phyloP scores from a whole-genome alignment of 2,113 vertebrate genomes.

The Paralichthys olivaceus region DNA sequence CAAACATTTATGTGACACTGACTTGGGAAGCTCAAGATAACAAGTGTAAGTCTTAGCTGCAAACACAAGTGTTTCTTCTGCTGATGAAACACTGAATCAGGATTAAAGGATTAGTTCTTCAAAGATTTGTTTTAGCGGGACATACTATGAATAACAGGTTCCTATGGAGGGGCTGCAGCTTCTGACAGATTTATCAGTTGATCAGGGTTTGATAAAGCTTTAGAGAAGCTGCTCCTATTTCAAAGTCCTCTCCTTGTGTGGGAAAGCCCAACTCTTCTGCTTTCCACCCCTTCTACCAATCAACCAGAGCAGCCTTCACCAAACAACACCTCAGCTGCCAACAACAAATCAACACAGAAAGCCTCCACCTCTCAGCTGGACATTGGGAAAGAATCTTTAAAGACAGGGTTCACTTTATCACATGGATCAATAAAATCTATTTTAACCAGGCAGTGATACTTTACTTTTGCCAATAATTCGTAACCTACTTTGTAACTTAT shows the following conservation, averaged over 20 bases:
- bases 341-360: conserved; percentile 38
- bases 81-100: conserved; percentile 36
- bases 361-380: conserved; percentile 40
- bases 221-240: conserved; percentile 68
- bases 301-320: conserved; percentile 32
- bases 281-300: conserved; percentile 60
- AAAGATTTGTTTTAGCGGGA: conserved; percentile 59
- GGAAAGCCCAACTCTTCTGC: conserved; percentile 51
- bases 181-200: conserved; percentile 70
- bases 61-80: conserved; percentile 49
- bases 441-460: conserved; percentile 27
- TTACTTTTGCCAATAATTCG: conserved; percentile 40
- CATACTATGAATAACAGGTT: conserved; percentile 51
- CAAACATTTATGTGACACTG: conserved; percentile 33
- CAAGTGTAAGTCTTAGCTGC: conserved; percentile 33
- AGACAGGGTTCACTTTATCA: conserved; percentile 52
- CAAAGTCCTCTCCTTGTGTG: conserved; percentile 69
- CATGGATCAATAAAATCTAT: conserved; percentile 60
- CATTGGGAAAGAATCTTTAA: conserved; percentile 56
- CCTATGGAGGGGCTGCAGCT: conserved; percentile 33
- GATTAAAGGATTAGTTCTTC: conserved; percentile 64
- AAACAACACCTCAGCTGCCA: conserved; percentile 53
- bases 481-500: conserved; percentile 40
- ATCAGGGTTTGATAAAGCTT: conserved; percentile 68
- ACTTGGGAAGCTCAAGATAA: conserved; percentile 38